Evolutionary conservation across 2,797 vertebrate genomes (phyloP).

Genomic region (Pagetopsis macropterus): DNA sequence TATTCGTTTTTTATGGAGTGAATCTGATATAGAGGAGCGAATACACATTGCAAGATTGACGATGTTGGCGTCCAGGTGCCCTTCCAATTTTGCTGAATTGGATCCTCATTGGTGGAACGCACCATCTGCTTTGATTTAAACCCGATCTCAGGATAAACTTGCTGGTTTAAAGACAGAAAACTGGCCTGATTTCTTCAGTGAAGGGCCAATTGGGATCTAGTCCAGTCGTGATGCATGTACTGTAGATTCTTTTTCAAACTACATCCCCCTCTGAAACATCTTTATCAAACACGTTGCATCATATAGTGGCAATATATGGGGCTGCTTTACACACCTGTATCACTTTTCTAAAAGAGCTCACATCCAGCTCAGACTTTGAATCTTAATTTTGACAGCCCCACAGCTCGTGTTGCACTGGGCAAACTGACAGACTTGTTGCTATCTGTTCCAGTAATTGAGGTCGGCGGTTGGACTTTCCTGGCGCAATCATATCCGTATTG

Average conservation of each 20-base stretch:
- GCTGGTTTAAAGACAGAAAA: slow-evolving; percentile 24
- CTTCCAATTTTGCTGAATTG: too few species aligned
- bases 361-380: neutral
- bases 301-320: too few species aligned
- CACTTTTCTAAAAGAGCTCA: neutral
- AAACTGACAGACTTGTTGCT: slow-evolving; percentile 17
- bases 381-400: slow-evolving; percentile 17
- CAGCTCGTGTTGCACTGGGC: slow-evolving; percentile 9
- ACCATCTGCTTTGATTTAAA: slow-evolving; percentile 21
- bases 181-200: slow-evolving; percentile 26
- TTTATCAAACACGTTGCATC: slow-evolving; percentile 12
- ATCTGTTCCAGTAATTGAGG: slow-evolving; percentile 4
- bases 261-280: slow-evolving; percentile 9
- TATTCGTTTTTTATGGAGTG: too few species aligned
- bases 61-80: too few species aligned
- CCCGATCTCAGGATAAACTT: neutral
- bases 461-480: slow-evolving; percentile 19
- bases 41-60: too few species aligned
- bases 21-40: too few species aligned
- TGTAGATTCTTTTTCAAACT: slow-evolving; percentile 24
- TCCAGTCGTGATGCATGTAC: slow-evolving; percentile 41
- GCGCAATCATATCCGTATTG: slow-evolving; percentile 15
- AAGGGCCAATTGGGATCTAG: slow-evolving; percentile 35
- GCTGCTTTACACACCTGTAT: neutral
- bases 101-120: too few species aligned